Evolutionary conservation across 35 echinoderm and acorn worm genomes (phyloP), one percentile per base, ranked within the genome.

Genomic region (Heliocidaris erythrogramma): DNA sequence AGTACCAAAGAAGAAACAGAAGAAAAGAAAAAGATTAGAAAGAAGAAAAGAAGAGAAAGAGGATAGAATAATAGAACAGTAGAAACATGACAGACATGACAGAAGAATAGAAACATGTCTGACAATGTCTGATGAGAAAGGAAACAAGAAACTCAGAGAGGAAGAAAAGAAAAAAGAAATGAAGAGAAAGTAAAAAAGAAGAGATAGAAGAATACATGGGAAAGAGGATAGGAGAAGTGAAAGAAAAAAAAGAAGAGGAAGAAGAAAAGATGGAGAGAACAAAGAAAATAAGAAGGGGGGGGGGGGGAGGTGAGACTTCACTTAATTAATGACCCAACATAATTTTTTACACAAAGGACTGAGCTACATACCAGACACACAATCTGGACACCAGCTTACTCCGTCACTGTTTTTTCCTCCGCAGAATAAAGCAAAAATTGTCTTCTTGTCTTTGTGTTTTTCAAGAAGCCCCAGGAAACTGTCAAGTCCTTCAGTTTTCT

Each of bases 311-410:
- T 2, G 14, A 18, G n/a, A 84, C n/a, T n/a, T n/a, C n/a, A n/a
- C n/a, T n/a, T n/a, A 84, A 2, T 18, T 18, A 16, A 1, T 84
- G 69, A 84, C 27, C 86, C 30, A 42, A 88, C 86, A 12, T 88
- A 31, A 32, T 0, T 13, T 14, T 53, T 2, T 52, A 56, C 30
- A 88, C 31, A 42, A 31, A 29, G 30, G 47, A 88, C 30, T 87
- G 29, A 31, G 31, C 47, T 32, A 32, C 86, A 13, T 42, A 88
- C 86, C 86, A 14, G 86, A 42, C n/a, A 88, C 86, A 48, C 86
- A 88, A 48, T 88, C 86, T 5, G 86, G 86, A 35, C 86, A 88
- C 86, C 86, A 88, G 47, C 86, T 88, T 48, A 18, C 86, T 42
- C 86, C 86, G 3, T 31, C 31, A 88, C 86, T 88, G 31, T 88